Base-by-base conservation (phyloP, 37 sponge, comb jelly and placozoan genomes). In the Halichondria panicea region DNA sequence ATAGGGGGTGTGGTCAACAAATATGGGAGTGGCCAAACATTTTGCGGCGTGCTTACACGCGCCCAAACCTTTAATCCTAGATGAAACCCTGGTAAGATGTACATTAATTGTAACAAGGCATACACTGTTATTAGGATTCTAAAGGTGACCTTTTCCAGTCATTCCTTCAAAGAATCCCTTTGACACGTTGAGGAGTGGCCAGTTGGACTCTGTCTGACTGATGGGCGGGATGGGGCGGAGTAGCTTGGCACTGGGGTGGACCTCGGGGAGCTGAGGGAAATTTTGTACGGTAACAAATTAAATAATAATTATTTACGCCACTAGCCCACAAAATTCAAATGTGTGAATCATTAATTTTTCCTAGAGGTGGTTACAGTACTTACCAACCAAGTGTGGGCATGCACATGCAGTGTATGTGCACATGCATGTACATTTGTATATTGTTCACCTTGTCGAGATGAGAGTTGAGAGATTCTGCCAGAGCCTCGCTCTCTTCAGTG, bases 131-230 rank as follows among this genome's bases (percentile, higher is more conserved):
- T n/a, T n/a, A n/a, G n/a, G 38, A 36, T 35, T 35, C 37, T 13
- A 3, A 11, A 70, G 63, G 55, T 22, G 61, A 71, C 84, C 79
- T 68, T 89, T 89, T 53, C 36, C 50, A 4, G 81, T 61, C 61
- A 82, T 72, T 63, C 84, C 75, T 21, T 97, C 94, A 81, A 98
- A 98, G 76, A 95, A 82, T 21, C 96, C 81, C 89, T 95, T 95
- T 55, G 88, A 85, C 36, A 91, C 88, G 18, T 91, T 95, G 44
- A 98, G 79, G 41, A 95, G 81, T 11, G 99, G 99, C 99, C 99
- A 98, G 81, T 92, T 94, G 41, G 66, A 43, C 48, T 95, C 91
- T 1, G 70, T 74, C 62, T 87, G 87, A 21, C 63, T 43, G 25
- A 93, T 72, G 43, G 99, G 91, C 13, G 92, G 87, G 36, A 88